A percentile compares a stretch with the other conserved stretches of the same genome.
Evolutionary conservation across 2,888 invertebrate species (phyloP).

Genomic region (Venustoraphidia nigricollis): DNA sequence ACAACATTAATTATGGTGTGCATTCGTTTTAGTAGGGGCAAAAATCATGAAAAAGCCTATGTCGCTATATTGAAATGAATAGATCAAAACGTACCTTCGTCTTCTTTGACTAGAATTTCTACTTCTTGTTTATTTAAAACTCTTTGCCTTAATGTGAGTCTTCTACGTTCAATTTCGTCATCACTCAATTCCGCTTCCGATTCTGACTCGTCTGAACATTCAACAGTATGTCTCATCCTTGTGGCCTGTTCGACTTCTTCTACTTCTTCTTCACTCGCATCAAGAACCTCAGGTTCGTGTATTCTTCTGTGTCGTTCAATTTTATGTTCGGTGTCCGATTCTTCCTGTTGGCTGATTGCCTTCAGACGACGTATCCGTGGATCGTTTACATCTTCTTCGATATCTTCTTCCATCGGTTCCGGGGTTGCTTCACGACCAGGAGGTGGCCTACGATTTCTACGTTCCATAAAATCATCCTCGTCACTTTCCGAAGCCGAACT

Average conservation of each 20-base stretch:
- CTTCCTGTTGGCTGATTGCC: conserved; percentile 29
- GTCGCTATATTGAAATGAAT: conserved; percentile 27
- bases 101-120: conserved; percentile 58
- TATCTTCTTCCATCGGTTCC: conserved; percentile 19
- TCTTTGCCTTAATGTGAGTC: conserved; percentile 48
- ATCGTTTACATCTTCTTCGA: conserved; percentile 50
- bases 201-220: conserved; percentile 36
- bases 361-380: conserved; percentile 62
- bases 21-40: no score
- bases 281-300: conserved; percentile 50
- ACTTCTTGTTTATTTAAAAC: conserved; percentile 54
- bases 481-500: conserved; percentile 83
- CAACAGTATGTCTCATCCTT: conserved; percentile 22
- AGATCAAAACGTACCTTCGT: conserved; percentile 34
- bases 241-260: conserved; percentile 21
- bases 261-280: conserved; percentile 36
- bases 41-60: no score
- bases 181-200: conserved; percentile 78
- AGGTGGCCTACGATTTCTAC: conserved; percentile 23
- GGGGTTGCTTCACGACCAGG: conserved; percentile 18
- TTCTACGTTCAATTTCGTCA: conserved; percentile 68
- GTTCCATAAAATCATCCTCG: conserved; percentile 71
- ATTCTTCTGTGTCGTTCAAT: conserved; percentile 45
- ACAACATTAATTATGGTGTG: no score
- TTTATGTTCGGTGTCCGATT: conserved; percentile 30